Conservation (phyloP, 2,888 invertebrate genomes). For the Achlya flavicornis region DNA sequence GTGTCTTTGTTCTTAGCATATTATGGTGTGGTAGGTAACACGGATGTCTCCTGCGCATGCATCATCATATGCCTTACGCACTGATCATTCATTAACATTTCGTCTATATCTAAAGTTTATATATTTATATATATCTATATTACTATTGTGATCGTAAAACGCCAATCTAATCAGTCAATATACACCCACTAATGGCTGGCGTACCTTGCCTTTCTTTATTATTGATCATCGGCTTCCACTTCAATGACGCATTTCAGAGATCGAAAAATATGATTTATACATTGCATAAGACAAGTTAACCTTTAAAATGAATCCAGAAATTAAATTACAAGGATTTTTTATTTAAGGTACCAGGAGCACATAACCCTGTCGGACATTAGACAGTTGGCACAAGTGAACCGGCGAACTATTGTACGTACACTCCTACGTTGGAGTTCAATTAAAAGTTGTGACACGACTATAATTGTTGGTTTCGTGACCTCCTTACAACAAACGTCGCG, state of each 20-base stretch:
- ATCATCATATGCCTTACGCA: constrained; percentile 15
- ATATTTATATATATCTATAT: background rate
- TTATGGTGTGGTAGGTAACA: constrained; percentile 14
- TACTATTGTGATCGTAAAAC: background rate
- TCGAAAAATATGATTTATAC: too few species aligned
- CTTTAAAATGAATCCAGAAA: too few species aligned
- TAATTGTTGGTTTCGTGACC: constrained; percentile 17
- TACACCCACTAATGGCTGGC: background rate
- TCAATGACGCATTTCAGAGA: background rate
- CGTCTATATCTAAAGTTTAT: too few species aligned
- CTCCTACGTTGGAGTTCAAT: constrained; percentile 19
- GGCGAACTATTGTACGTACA: background rate
- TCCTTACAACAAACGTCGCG: too few species aligned
- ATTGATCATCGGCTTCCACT: background rate
- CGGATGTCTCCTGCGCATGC: constrained; percentile 21
- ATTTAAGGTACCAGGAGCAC: background rate
- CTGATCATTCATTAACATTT: background rate
- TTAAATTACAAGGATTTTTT: background rate
- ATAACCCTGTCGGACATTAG: background rate
- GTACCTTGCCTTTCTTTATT: background rate
- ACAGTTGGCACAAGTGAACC: background rate
- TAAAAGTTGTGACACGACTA: constrained; percentile 31
- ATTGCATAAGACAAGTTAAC: too few species aligned
- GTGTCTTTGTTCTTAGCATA: constrained; percentile 34
- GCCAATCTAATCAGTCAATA: background rate